phyloP scores from a whole-genome alignment of 2,113 vertebrate genomes.

The Pygoscelis antarcticus region DNA sequence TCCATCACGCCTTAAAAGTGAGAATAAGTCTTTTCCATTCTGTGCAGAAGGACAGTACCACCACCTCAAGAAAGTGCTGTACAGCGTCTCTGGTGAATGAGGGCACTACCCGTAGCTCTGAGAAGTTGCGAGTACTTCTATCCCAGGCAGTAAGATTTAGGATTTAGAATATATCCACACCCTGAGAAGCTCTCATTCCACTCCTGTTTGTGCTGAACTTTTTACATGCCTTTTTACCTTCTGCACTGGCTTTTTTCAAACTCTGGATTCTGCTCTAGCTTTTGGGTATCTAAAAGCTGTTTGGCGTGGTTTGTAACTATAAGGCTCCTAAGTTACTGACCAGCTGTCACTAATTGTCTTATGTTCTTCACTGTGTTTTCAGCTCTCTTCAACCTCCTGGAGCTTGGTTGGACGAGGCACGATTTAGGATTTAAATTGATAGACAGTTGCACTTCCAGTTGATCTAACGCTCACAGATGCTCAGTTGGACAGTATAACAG shows the following conservation, averaged over 20 bases:
- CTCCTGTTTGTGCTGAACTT: neutral
- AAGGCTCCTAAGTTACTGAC: neutral
- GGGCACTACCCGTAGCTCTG: neutral
- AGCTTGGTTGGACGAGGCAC: neutral
- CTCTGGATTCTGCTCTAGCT: neutral
- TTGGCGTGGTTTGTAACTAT: neutral
- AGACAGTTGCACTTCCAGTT: neutral
- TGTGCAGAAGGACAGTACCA: neutral
- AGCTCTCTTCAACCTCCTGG: neutral
- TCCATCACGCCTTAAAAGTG: neutral
- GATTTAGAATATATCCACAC: neutral
- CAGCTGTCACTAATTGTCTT: neutral
- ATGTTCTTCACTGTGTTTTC: neutral
- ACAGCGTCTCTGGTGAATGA: neutral
- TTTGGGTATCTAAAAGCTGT: neutral
- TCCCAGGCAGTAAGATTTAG: neutral
- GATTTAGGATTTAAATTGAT: neutral
- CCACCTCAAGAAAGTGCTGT: neutral
- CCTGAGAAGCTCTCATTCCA: neutral
- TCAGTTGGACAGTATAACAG: neutral
- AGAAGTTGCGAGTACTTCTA: neutral
- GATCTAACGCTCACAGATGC: neutral
- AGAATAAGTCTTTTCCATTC: neutral
- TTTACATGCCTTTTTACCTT: neutral
- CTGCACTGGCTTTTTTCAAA: neutral